A percentile compares a stretch with the other conserved stretches of the same genome.
phyloP scores from a whole-genome alignment of 2,113 vertebrate species.

The Pyrgilauda ruficollis region DNA sequence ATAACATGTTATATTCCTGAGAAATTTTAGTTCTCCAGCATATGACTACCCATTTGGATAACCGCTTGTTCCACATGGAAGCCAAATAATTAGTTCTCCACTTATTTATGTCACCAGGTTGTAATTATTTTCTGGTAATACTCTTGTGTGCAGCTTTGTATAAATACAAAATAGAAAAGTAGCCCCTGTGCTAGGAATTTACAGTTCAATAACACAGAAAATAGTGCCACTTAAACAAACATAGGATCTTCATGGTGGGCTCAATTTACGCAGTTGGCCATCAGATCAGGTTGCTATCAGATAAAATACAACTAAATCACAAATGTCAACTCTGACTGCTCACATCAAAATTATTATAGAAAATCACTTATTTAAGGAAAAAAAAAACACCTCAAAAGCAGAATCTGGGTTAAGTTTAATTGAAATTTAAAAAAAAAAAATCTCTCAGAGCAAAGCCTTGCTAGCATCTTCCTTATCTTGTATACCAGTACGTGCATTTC shows the following conservation, averaged over 20 bases:
- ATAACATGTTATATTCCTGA: not conserved
- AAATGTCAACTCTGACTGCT: not conserved
- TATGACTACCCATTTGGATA: not conserved
- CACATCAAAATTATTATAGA: not conserved
- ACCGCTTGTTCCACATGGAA: not conserved
- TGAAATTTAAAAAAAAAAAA: not conserved
- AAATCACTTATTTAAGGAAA: not conserved
- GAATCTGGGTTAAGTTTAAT: not conserved
- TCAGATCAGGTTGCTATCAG: not conserved
- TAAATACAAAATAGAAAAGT: not conserved
- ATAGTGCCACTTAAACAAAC: not conserved
- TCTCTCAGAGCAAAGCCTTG: not conserved
- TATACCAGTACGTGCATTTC: not conserved
- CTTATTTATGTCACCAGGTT: not conserved
- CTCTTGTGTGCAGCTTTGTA: not conserved
- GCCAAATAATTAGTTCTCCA: not conserved
- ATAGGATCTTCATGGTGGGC: not conserved
- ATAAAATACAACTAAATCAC: not conserved
- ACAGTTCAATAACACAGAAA: not conserved
- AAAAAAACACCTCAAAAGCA: not conserved
- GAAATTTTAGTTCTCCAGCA: not conserved
- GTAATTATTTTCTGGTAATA: constrained; percentile 23
- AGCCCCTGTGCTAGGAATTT: not conserved
- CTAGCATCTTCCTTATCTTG: not conserved
- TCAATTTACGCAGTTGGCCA: not conserved